A percentile compares a stretch with the other conserved stretches of the same genome.
Evolutionary conservation across 1,140 invertebrate species (phyloP).

Genomic region (Macrobrachium nipponense): DNA sequence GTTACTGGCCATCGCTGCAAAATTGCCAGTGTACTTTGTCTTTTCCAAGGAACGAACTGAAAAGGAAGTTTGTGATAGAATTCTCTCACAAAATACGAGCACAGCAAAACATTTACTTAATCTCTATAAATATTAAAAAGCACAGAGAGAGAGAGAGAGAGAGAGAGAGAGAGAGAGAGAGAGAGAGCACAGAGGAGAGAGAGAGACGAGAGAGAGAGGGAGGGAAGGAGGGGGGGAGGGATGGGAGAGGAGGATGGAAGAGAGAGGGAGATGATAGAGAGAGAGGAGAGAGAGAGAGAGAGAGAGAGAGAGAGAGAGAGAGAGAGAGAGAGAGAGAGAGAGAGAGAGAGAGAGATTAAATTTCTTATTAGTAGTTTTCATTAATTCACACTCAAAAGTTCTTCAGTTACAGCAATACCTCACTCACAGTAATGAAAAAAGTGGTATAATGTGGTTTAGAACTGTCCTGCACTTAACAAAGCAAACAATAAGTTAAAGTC

Average conservation of each 20-base stretch:
- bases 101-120: neutral
- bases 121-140: no score
- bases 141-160: no score
- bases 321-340: neutral
- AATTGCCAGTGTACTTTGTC: slow-evolving; percentile 77
- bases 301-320: slow-evolving; percentile 11
- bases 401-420: no score
- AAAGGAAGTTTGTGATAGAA: neutral
- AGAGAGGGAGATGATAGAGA: neutral
- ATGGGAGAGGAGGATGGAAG: slow-evolving; percentile 18
- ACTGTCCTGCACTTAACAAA: no score
- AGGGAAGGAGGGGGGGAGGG: no score
- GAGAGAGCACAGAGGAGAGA: no score
- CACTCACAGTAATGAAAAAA: no score
- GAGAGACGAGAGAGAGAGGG: neutral
- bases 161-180: neutral
- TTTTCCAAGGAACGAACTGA: slow-evolving; percentile 77
- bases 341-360: neutral
- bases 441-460: no score
- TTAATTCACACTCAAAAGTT: no score
- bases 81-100: neutral
- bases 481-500: no score
- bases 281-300: neutral
- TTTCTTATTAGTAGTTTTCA: neutral
- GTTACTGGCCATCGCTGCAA: slow-evolving; percentile 71